Base-by-base conservation (phyloP, 1,140 invertebrate genomes). In the Drosophila triauraria region DNA sequence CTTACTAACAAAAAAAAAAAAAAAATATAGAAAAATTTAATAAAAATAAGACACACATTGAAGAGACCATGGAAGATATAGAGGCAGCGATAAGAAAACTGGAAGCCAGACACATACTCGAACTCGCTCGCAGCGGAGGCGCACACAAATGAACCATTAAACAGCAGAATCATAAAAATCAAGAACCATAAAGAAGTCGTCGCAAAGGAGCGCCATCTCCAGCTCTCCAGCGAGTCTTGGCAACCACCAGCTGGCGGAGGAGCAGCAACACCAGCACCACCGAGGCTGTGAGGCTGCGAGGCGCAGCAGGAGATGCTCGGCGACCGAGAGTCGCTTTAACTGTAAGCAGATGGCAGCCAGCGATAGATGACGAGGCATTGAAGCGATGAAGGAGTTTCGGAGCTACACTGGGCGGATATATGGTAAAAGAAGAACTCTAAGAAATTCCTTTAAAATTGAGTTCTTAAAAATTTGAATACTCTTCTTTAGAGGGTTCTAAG, bases 111-210 rank as follows among this genome's bases (percentile, higher is more conserved):
- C 64, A 75, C 72, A 75, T 47, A 59, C 67, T 43, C 64, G 46
- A 42, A 42, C 40, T 42, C 1, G 32, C 27, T 42, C 63, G 38
- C 44, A 32, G 43, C 40, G 44, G 59, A 44, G 60, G 64, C 68
- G 63, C 83, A 88, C 88, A 88, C 88, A 91, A 91, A 91, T 91
- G 88, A 85, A 82, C 84, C 88, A 91, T 91, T 91, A 91, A 85
- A 88, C 78, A 79, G 88, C 81, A 82, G 85, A 91, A 88, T 91
- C 88, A 88, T 91, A 91, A 91, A 91, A 91, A 91, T 91, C 88
- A 90, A 91, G 84, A 91, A 79, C 81, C 81, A 91, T 91, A 91
- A 91, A 91, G 83, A 91, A 91, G 82, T 84, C 82, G 82, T 91
- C 78, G 67, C 38, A 54, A 71, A 91, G 79, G 85, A 88, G 84